Evolutionary conservation across 2,888 invertebrate species (phyloP), one percentile per base, ranked within the genome.

Genomic region (Acrocera orbiculus): DNA sequence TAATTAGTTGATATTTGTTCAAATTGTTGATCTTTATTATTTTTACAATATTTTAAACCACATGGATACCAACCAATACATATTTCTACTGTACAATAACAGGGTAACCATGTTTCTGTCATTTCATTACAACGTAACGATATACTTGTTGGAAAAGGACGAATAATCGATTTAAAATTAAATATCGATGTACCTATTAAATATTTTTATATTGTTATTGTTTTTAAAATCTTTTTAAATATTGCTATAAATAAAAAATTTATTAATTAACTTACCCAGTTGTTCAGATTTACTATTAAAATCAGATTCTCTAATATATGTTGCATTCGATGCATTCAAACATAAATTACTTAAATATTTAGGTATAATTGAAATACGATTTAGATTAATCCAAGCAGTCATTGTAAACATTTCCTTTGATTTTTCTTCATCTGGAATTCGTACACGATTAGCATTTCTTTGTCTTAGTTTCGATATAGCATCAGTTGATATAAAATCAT

Each of bases 51-150:
- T 54, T 92, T 92, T 27, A 93, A 66, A 15, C 87, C 89, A 58
- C 92, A 93, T 0, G 93, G 92, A 60, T 89, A 93, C 92, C 92
- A 93, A 34, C 87, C 87, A 33, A 92, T 77, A 57, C 89, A 89
- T 41, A 78, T 72, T 65, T 89, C 82, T 46, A 89, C 65, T 35
- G 78, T 78, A 56, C 90, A 90, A 33, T 77, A 70, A 56, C 90
- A 90, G 16, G 85, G 76, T 38, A 73, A 69, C 63, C 71, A 69
- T 37, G 70, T 61, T 47, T 74, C 73, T 38, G 71, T 69, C 32
- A 76, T 73, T 32, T 74, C 70, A 24, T 73, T 70, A 51, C 83
- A 83, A 26, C 67, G 64, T 27, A 62, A 58, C 10, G 61, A 61
- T 23, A 55, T 42, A 27, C 54, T 51, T 39, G 54, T 53, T 39